A percentile compares a stretch with the other conserved stretches of the same genome.
Evolutionary conservation across 2,888 invertebrate species (phyloP).

Genomic region (Hybos culiciformis): DNA sequence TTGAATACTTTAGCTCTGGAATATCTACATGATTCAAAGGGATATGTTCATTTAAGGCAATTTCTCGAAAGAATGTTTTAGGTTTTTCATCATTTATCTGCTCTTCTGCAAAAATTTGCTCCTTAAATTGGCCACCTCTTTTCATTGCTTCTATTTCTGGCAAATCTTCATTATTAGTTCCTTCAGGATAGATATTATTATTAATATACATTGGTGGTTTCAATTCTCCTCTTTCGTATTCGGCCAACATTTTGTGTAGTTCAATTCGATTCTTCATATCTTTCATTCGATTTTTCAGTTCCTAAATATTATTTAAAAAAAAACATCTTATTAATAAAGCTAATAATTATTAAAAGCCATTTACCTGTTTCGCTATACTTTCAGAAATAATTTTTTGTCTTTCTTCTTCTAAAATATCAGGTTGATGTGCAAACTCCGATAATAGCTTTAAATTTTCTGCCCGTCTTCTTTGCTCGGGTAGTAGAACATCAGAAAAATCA

Average conservation of each 20-base stretch:
- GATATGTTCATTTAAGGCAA: slow-evolving; percentile 33
- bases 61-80: slow-evolving; percentile 34
- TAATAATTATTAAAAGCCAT: too few relatives aligned
- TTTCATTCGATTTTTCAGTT: slow-evolving; percentile 21
- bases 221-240: slow-evolving; percentile 15
- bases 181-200: slow-evolving; percentile 10
- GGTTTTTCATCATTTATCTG: slow-evolving; percentile 23
- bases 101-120: slow-evolving; percentile 25
- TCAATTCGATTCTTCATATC: slow-evolving; percentile 27
- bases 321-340: too few relatives aligned
- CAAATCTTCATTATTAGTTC: slow-evolving; percentile 19
- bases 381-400: slow-evolving; percentile 22
- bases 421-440: slow-evolving; percentile 1
- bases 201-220: slow-evolving; percentile 11
- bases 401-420: slow-evolving; percentile 20
- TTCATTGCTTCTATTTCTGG: too few relatives aligned
- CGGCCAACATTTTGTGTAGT: slow-evolving; percentile 27
- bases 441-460: not conserved
- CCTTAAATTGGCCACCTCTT: slow-evolving; percentile 12
- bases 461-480: not conserved
- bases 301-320: too few relatives aligned
- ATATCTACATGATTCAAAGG: slow-evolving; percentile 2
- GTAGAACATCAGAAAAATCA: not conserved
- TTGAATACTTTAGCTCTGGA: not conserved
- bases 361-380: slow-evolving; percentile 19